Percentiles rank a stretch among this genome's conserved stretches.
These are phyloP conservation scores for Marasmarcha lunaedactyla DNA, from an alignment of 2,888 invertebrate genomes.

Conservation along the genomic window DNA sequence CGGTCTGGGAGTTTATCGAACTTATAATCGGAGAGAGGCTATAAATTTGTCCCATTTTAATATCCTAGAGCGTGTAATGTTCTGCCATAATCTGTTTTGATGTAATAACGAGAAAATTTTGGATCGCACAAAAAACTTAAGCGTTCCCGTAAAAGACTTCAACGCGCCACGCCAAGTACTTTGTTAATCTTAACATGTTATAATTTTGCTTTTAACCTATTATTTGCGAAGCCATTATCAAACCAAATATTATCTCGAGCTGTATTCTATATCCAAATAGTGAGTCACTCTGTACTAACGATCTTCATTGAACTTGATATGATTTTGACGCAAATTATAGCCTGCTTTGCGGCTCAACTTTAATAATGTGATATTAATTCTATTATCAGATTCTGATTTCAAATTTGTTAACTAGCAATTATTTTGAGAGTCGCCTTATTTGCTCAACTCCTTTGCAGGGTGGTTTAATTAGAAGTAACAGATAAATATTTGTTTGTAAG, in stretches of 20 bases:
- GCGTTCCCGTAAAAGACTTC: conserved; percentile 46
- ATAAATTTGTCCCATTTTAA: conserved; percentile 70
- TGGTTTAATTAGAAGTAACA: no score
- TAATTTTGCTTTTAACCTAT: conserved; percentile 44
- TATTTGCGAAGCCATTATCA: conserved; percentile 50
- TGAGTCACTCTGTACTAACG: conserved; percentile 25
- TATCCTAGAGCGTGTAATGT: conserved; percentile 59
- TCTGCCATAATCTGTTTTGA: conserved; percentile 35
- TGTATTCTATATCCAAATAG: conserved; percentile 26
- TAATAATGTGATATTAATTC: conserved; percentile 62
- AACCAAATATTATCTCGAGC: conserved; percentile 61
- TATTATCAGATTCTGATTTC: conserved; percentile 60
- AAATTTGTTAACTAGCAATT: conserved; percentile 49
- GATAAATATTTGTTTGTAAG: no score
- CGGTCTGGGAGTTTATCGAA: conserved; percentile 66
- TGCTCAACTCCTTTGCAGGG: conserved; percentile 18
- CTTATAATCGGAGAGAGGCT: conserved; percentile 59
- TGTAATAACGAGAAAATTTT: conserved; percentile 43
- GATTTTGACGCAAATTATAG: conserved; percentile 65
- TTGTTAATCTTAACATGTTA: conserved; percentile 47
- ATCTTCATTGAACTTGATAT: conserved; percentile 56
- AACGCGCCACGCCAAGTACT: conserved; percentile 33
- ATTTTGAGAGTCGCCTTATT: conserved; percentile 44
- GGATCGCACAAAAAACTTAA: conserved; percentile 22
- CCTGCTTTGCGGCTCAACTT: conserved; percentile 47